These are phyloP conservation scores for Drosophila ambigua DNA, from an alignment of 1,140 invertebrate species.

Conservation along the genomic window DNA sequence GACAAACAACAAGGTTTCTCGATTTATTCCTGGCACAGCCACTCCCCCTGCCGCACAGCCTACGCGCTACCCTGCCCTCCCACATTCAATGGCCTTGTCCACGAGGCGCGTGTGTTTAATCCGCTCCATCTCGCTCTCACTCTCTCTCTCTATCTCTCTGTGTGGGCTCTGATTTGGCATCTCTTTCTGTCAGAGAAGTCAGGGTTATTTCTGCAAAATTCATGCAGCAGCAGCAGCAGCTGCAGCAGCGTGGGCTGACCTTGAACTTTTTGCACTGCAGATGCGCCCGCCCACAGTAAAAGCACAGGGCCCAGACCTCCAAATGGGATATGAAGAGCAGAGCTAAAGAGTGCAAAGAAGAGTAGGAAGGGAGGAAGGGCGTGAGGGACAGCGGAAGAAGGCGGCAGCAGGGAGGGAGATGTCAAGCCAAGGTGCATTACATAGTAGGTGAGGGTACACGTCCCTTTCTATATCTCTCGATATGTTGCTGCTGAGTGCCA, in stretches of 20 bases:
- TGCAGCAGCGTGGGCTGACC: slow-evolving; percentile 39
- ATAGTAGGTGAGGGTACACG: no score
- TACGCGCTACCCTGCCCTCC: background rate
- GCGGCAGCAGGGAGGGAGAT: background rate
- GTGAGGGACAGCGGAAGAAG: no score
- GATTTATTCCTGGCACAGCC: background rate
- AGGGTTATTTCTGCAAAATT: slow-evolving; percentile 67
- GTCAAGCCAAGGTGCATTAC: no score
- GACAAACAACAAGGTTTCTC: slow-evolving; percentile 27
- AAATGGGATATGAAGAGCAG: no score
- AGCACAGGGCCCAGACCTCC: slow-evolving; percentile 7
- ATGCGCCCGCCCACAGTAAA: slow-evolving; percentile 25
- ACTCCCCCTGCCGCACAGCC: background rate
- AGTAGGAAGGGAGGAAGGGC: no score
- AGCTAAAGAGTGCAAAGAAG: no score
- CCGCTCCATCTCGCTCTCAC: slow-evolving; percentile 36
- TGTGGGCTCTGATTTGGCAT: background rate
- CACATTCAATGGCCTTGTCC: slow-evolving; percentile 29
- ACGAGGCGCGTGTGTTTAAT: slow-evolving; percentile 47
- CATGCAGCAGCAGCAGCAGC: slow-evolving; percentile 10
- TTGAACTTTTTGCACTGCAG: slow-evolving; percentile 74
- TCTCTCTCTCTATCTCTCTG: slow-evolving; percentile 12
- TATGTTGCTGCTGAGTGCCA: background rate
- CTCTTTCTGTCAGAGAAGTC: slow-evolving; percentile 47
- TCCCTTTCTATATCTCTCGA: background rate